Conservation (phyloP, 2,888 invertebrate genomes). For the Stenurella melanura region DNA sequence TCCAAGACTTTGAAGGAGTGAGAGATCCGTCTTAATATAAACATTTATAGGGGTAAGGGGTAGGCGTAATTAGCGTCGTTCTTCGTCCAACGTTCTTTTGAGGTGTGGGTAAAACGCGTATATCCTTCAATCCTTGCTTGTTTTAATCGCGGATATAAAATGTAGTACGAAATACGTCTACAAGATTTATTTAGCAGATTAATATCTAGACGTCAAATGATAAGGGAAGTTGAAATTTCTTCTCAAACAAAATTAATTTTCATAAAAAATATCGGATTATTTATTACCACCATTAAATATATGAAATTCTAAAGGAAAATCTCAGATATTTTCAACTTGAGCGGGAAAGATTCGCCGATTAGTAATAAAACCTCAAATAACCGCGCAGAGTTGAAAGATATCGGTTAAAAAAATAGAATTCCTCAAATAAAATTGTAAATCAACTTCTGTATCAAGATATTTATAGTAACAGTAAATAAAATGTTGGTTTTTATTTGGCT, state of each 20-base stretch:
- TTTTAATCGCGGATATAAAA: neutral
- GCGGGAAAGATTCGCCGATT: neutral
- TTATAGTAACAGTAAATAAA: too few relatives aligned
- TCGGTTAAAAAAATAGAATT: neutral
- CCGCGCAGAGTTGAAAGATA: neutral
- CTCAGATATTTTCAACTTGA: neutral
- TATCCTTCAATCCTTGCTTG: conserved; percentile 1
- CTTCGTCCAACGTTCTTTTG: neutral
- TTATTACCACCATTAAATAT: conserved; percentile 7
- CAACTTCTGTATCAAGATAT: too few relatives aligned
- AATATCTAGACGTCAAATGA: conserved; percentile 7
- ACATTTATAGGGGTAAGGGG: neutral
- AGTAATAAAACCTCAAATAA: neutral
- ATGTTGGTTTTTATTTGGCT: too few relatives aligned
- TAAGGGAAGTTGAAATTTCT: conserved; percentile 1
- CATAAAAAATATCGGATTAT: conserved; percentile 7
- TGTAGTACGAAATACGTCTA: conserved; percentile 7
- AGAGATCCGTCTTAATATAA: neutral
- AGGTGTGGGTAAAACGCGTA: neutral
- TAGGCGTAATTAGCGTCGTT: neutral
- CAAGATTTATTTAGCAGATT: neutral
- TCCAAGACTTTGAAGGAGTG: neutral
- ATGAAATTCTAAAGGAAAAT: neutral
- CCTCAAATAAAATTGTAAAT: too few relatives aligned
- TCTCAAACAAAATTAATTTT: conserved; percentile 4